phyloP scores from a whole-genome alignment of 2,797 vertebrate species.

The Epinephelus awoara region DNA sequence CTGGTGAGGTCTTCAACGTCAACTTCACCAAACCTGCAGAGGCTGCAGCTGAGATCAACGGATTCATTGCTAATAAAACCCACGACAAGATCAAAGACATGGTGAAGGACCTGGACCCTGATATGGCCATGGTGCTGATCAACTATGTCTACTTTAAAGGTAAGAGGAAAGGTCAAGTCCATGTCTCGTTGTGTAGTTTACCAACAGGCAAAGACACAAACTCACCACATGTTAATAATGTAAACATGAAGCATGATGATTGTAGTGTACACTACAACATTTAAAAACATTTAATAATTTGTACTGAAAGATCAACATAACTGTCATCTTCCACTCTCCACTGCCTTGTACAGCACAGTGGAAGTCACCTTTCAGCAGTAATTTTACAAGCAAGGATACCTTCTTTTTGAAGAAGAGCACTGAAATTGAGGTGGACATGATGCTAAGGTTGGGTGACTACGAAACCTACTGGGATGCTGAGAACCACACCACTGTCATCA shows the following conservation, averaged over 20 bases:
- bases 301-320: no score
- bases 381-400: no score
- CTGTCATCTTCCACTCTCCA: no score
- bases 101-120: conserved; percentile 85
- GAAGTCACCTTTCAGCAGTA: no score
- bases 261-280: no score
- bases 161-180: conserved; percentile 70
- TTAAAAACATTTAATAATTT: no score
- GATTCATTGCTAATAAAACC: conserved; percentile 88
- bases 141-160: conserved; percentile 93
- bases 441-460: conserved; percentile 85
- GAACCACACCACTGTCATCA: conserved; percentile 82
- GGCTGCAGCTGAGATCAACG: conserved; percentile 87
- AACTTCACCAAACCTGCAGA: conserved; percentile 82
- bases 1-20: conserved; percentile 80
- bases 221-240: no score
- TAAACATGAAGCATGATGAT: no score
- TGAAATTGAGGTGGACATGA: conserved; percentile 88
- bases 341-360: no score
- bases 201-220: not conserved
- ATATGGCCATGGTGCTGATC: conserved; percentile 89
- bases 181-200: not conserved
- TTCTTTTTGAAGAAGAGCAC: no score
- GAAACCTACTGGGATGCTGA: conserved; percentile 78
- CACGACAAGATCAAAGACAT: conserved; percentile 89